Evolutionary conservation across 2,113 vertebrate genomes (phyloP).

Genomic region (Passer domesticus): DNA sequence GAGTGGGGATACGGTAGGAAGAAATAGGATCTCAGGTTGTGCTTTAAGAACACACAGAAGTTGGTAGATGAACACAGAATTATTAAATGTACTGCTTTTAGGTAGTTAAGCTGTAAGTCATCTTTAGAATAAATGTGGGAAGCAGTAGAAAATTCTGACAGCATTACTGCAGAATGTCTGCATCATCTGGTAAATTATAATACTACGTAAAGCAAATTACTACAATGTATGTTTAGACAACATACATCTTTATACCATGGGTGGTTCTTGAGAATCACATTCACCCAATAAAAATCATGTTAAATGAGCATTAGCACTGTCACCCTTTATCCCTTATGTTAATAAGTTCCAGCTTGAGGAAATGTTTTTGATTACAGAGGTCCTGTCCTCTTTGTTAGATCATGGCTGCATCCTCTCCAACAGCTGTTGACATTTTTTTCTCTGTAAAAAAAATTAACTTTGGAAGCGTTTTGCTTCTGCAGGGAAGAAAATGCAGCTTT

Average conservation of each 20-base stretch:
- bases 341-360: constrained; percentile 54
- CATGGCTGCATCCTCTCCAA: constrained; percentile 42
- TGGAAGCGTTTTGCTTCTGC: not conserved
- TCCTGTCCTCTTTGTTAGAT: constrained; percentile 48
- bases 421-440: constrained; percentile 45
- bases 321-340: constrained; percentile 48
- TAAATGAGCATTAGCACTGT: constrained; percentile 28
- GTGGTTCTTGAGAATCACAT: constrained; percentile 18
- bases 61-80: not conserved
- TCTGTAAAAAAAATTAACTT: not conserved
- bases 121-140: not conserved
- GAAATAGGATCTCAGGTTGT: not conserved
- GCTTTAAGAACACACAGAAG: not conserved
- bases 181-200: not conserved
- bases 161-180: not conserved
- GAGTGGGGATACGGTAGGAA: not conserved
- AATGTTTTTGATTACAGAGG: constrained; percentile 55
- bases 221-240: constrained; percentile 12
- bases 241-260: constrained; percentile 13
- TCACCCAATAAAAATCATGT: constrained; percentile 51
- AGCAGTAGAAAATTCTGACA: not conserved
- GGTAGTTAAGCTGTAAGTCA: not conserved
- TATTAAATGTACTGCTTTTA: not conserved
- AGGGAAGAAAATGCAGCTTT: not conserved
- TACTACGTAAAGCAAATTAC: not conserved